Evolutionary conservation across 2,888 invertebrate species (phyloP), one percentile per base, ranked within the genome.

Genomic region (Drosophila helvetica): DNA sequence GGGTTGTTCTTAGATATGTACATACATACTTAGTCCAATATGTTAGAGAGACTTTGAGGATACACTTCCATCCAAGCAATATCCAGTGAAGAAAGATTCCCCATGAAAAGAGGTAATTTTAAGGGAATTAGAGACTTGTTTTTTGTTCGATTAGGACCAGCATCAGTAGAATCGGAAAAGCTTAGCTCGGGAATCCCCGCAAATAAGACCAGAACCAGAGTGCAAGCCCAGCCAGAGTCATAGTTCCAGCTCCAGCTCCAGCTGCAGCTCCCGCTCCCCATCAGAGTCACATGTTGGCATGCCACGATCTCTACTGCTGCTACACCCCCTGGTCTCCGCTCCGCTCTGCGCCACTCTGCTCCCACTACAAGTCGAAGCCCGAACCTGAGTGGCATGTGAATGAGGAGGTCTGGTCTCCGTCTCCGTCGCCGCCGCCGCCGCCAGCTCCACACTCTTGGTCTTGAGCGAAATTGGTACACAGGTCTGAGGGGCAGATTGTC

Each of bases 381-480:
- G n/a, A 17, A 42, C 57, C 30, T 56, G 87, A 88, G 75, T 88
- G 82, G 89, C 89, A 84, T 88, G 87, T 84, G 84, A 88, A 88
- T 84, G 85, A 84, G 88, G 60, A 66, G 47, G 60, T 47, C 48
- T 30, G 42, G 57, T 57, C 43, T 45, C 18, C 50, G 53, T 22
- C 38, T 25, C 19, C 43, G 6, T 30, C 43, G 4, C 22, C 5
- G 22, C 22, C 22, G 22, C 10, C 33, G 7, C n/a, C 43, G n/a
- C 27, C 19, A 22, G 3, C 22, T 33, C 51, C 38, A 18, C 51
- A 64, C 45, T 51, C 62, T 61, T 42, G 60, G 60, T 42, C 27
- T 30, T n/a, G 45, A 63, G 46, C 51, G 22, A 22, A 80, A 78
- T 78, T 79, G 80, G 62, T 76, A 74, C 68, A 78, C 68, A 62